These are phyloP conservation scores for Epinephelus fuscoguttatus DNA, from an alignment of 2,113 vertebrate genomes.

Conservation along the genomic window DNA sequence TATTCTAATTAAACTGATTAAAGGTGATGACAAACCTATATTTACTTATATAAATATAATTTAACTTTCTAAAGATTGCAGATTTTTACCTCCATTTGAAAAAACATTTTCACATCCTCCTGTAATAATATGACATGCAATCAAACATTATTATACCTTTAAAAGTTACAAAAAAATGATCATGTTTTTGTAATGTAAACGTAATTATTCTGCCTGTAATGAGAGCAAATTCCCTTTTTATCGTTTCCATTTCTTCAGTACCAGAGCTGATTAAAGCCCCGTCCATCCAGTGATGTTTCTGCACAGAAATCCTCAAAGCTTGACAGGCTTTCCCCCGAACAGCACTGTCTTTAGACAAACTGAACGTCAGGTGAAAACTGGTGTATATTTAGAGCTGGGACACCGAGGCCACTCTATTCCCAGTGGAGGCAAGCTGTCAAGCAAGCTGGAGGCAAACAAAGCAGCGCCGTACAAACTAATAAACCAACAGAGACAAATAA, in stretches of 20 bases:
- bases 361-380: conserved; percentile 77
- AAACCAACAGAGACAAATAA: conserved; percentile 81
- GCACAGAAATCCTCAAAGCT: conserved; percentile 40
- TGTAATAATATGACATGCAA: neutral
- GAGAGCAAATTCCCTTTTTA: neutral
- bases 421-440: conserved; percentile 79
- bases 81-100: no score
- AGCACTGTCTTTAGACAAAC: conserved; percentile 70
- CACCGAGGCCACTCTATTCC: conserved; percentile 79
- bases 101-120: neutral
- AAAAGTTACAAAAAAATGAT: neutral
- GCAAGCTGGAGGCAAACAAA: conserved; percentile 84
- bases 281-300: conserved; percentile 2
- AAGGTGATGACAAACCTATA: neutral
- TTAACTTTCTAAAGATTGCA: neutral
- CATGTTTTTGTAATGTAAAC: neutral
- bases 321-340: conserved; percentile 52
- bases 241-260: conserved; percentile 16
- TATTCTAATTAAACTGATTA: neutral
- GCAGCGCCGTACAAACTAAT: conserved; percentile 76
- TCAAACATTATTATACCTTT: neutral
- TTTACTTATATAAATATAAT: neutral
- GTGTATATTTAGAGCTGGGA: conserved; percentile 81
- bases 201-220: neutral
- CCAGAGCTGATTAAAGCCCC: neutral